Conservation (phyloP, 2,113 vertebrate species). For the Macrotus californicus region DNA sequence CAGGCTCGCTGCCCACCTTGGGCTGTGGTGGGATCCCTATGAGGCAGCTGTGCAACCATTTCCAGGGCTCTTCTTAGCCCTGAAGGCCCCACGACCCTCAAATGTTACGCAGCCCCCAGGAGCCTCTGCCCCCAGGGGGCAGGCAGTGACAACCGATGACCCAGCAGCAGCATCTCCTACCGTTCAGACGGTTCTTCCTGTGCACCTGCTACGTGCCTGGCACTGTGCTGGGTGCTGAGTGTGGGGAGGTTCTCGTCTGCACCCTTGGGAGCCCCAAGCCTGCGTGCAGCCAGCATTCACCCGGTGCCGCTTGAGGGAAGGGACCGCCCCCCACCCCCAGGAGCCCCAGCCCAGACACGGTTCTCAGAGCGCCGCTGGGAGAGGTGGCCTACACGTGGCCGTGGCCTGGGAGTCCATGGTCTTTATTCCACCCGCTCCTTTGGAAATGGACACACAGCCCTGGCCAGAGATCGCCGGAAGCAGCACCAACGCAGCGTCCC, state of each 20-base stretch:
- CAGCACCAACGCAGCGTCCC: not conserved
- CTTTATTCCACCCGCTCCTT: not conserved
- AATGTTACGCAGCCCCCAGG: too few species aligned
- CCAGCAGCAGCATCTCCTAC: not conserved
- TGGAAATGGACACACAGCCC: fast-evolving
- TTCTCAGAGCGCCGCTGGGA: not conserved
- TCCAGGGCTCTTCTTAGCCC: not conserved
- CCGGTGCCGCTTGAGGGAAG: fast-evolving
- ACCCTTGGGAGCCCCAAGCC: not conserved
- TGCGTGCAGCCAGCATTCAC: not conserved
- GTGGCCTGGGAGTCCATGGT: not conserved
- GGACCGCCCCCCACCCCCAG: fast-evolving
- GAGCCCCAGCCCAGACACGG: fast-evolving
- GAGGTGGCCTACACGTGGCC: not conserved
- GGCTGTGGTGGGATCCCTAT: not conserved
- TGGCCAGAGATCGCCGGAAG: fast-evolving
- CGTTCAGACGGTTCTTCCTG: not conserved
- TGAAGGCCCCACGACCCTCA: not conserved
- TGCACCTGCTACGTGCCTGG: too few species aligned
- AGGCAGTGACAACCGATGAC: not conserved
- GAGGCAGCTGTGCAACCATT: not conserved
- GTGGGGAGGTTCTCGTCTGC: fast-evolving
- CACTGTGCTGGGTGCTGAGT: not conserved
- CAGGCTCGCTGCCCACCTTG: fast-evolving
- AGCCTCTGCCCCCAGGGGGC: not conserved